Percentiles rank a stretch among this genome's conserved stretches.
Evolutionary conservation across 1,140 invertebrate species (phyloP).

Genomic region (Drosophila pruinosa): DNA sequence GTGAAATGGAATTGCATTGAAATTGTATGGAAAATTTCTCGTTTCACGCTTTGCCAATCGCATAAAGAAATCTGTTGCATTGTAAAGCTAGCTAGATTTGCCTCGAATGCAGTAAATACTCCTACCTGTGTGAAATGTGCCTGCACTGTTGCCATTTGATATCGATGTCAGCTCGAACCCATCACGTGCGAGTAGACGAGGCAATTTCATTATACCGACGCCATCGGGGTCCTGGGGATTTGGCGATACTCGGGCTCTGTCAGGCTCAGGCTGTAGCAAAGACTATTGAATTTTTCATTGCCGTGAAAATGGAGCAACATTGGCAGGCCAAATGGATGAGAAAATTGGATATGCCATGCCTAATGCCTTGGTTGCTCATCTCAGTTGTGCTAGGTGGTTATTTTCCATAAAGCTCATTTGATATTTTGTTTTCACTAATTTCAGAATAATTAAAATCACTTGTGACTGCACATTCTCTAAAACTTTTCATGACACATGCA

Average conservation of each 20-base stretch:
- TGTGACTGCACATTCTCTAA: constrained; percentile 3
- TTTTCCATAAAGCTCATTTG: background rate
- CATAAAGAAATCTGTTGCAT: background rate
- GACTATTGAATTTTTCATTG: constrained; percentile 6
- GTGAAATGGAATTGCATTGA: no score
- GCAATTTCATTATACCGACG: constrained; percentile 30
- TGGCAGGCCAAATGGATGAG: background rate
- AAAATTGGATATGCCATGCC: constrained; percentile 6
- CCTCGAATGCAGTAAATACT: background rate
- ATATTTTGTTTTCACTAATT: constrained; percentile 8
- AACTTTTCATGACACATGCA: constrained; percentile 43
- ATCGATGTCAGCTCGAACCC: background rate
- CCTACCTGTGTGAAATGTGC: no score
- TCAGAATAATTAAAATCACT: constrained; percentile 26
- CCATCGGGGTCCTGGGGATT: background rate
- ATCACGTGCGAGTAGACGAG: constrained; percentile 9
- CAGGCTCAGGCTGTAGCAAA: background rate
- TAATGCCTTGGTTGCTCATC: background rate
- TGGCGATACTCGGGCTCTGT: background rate
- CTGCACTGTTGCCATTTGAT: constrained; percentile 6
- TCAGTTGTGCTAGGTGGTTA: background rate
- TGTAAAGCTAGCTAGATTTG: background rate
- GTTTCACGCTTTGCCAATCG: no score
- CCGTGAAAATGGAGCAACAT: constrained; percentile 3
- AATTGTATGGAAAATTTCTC: no score